Base-by-base conservation (phyloP, 2,113 vertebrate genomes). In the Sinocyclocheilus maitianheensis region DNA sequence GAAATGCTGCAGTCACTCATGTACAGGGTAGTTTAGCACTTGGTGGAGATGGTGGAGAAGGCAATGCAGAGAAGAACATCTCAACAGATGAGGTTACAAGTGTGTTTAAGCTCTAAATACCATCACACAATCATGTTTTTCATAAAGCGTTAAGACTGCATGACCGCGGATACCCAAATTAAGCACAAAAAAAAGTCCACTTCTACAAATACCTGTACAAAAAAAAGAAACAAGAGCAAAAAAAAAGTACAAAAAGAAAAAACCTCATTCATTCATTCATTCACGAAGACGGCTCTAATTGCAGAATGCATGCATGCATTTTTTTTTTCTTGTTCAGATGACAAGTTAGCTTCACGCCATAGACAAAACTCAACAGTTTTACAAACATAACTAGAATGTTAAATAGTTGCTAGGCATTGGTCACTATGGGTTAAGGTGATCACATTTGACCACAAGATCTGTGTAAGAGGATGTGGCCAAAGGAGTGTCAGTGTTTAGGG, bases 151-250 rank as follows among this genome's bases (percentile, higher is more conserved):
- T 88, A 85, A 91, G 86, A 85, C 58, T 88, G 90, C 91, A 91
- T 92, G 91, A 91, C 88, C 77, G 89, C 91, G 90, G 90, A 83
- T 90, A 92, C 67, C 18, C 51, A 79, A 92, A 94, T 87, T 83
- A 92, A 93, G 90, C 93, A 94, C 90, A 93, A 91, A 86, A 94
- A 91, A 71, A 58, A 2, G 13, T 74, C 53, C 92, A 92, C 88
- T 88, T 92, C 86, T 93, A 94, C 94, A 92, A 93, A 92, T 91
- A 93, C 83, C 92, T 94, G 91, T 94, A 95, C 93, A 94, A 92
- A 93, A 94, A 87, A 63, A 30, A 46, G 7, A 48, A 84, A 84
- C 84, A 55, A 26, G 87, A 87, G 90, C 85, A 90, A 88, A 86
- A 84, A 91, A 90, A 16, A 34, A 84, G 34, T 37, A 87, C 88